Percentiles rank a stretch among this genome's conserved stretches.
Evolutionary conservation across 2,888 invertebrate genomes (phyloP).

Genomic region (Leptarthrus brevirostris): DNA sequence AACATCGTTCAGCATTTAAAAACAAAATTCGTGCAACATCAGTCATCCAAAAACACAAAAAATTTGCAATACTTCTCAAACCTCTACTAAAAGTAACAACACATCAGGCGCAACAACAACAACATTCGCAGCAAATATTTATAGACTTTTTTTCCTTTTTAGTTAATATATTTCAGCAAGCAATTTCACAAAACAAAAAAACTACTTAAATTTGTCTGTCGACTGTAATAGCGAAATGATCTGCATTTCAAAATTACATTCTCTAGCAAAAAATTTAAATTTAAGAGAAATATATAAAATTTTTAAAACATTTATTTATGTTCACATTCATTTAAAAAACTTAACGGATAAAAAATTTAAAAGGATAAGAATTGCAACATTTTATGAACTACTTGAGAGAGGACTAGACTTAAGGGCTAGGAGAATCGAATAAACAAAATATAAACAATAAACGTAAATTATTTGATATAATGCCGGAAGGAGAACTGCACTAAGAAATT

Average conservation of each 20-base stretch:
- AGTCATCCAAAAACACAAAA: neutral
- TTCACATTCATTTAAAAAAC: slow-evolving; percentile 14
- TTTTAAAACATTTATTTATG: neutral
- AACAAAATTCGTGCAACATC: neutral
- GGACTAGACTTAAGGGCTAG: slow-evolving; percentile 40
- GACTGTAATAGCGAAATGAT: neutral
- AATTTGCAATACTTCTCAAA: neutral
- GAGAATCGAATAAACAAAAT: slow-evolving; percentile 36
- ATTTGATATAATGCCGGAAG: slow-evolving; percentile 18
- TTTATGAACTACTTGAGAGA: slow-evolving; percentile 12
- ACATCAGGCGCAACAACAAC: slow-evolving; percentile 1
- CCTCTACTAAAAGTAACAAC: neutral
- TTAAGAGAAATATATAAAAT: slow-evolving; percentile 11
- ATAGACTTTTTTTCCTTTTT: neutral
- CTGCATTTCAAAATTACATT: neutral
- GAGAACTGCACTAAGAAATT: slow-evolving; percentile 16
- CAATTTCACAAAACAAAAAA: slow-evolving; percentile 2
- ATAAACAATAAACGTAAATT: slow-evolving; percentile 29
- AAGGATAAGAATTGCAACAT: neutral
- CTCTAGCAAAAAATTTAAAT: slow-evolving; percentile 23
- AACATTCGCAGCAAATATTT: slow-evolving; percentile 14
- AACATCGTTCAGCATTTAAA: neutral
- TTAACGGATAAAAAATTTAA: neutral
- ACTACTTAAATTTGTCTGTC: neutral
- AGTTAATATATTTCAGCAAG: slow-evolving; percentile 7